These are phyloP conservation scores for Macroramphosus scolopax DNA, from an alignment of 2,797 vertebrate species.

Conservation along the genomic window DNA sequence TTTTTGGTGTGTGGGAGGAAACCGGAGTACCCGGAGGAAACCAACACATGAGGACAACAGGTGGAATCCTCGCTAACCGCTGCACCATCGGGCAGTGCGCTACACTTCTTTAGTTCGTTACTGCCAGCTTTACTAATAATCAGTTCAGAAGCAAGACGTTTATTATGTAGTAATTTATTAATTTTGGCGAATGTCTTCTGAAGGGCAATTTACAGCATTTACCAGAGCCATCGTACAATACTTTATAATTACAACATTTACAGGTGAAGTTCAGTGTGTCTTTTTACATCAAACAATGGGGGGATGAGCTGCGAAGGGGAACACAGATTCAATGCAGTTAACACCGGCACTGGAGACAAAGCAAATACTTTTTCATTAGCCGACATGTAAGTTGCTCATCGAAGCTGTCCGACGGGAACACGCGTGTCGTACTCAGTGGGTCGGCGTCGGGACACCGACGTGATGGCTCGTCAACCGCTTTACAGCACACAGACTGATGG, in stretches of 20 bases:
- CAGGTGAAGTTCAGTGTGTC: constrained; percentile 67
- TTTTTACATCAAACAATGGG: constrained; percentile 66
- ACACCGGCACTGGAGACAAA: constrained; percentile 50
- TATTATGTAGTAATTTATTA: constrained; percentile 81
- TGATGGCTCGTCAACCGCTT: constrained; percentile 17
- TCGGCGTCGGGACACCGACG: constrained; percentile 3
- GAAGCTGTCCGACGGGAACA: constrained; percentile 24
- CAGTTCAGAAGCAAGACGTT: constrained; percentile 24
- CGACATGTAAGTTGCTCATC: constrained; percentile 16
- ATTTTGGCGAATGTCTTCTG: constrained; percentile 75
- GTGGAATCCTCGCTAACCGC: no score
- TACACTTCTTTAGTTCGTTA: no score
- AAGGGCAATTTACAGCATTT: constrained; percentile 81
- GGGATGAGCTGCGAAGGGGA: constrained; percentile 43
- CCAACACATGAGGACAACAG: no score
- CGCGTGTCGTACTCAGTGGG: constrained; percentile 26
- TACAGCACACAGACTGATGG: constrained; percentile 31
- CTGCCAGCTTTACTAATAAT: no score
- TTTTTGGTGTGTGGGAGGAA: no score
- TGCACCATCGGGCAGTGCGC: no score
- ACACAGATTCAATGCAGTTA: constrained; percentile 44
- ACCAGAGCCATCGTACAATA: constrained; percentile 80
- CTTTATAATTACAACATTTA: constrained; percentile 82
- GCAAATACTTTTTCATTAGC: constrained; percentile 42
- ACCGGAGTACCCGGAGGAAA: no score